Conservation (phyloP, 1,140 invertebrate genomes). For the Tetragnatha versicolor region DNA sequence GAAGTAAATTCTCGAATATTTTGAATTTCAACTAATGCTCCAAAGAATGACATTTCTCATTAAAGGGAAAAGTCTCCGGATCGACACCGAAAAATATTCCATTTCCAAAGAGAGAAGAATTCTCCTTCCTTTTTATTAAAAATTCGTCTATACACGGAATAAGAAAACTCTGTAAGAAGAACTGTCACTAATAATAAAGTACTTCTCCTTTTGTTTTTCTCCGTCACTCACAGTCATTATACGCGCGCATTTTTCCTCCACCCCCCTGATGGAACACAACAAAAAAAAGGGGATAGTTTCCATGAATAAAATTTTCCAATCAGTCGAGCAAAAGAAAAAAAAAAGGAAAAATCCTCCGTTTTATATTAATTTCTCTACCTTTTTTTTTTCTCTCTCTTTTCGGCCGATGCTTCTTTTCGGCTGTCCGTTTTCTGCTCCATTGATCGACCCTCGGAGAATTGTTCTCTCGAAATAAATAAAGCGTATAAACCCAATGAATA, state of each 20-base stretch:
- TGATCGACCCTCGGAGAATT: slow-evolving; percentile 46
- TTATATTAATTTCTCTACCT: slow-evolving; percentile 32
- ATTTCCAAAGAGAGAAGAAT: too few relatives aligned
- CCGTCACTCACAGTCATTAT: slow-evolving; percentile 10
- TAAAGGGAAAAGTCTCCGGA: too few relatives aligned
- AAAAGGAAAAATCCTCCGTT: background rate
- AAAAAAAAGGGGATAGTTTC: background rate
- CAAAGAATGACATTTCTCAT: slow-evolving; percentile 16
- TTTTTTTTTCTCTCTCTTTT: background rate
- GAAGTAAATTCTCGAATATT: too few relatives aligned
- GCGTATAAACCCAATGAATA: slow-evolving; percentile 23
- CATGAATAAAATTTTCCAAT: slow-evolving; percentile 51
- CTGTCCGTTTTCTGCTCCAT: slow-evolving; percentile 33
- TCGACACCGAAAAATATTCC: too few relatives aligned
- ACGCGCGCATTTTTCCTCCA: slow-evolving; percentile 10
- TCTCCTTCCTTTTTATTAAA: too few relatives aligned
- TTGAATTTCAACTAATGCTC: too few relatives aligned
- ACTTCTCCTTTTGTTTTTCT: slow-evolving; percentile 8
- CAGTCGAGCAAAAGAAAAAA: slow-evolving; percentile 41
- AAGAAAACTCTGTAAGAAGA: too few relatives aligned
- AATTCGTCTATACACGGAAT: too few relatives aligned
- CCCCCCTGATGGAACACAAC: too few relatives aligned
- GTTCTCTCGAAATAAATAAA: slow-evolving; percentile 42
- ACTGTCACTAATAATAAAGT: slow-evolving; percentile 37
- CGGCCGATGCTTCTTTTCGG: background rate